A percentile compares a stretch with the other conserved stretches of the same genome.
phyloP scores from a whole-genome alignment of 1,140 invertebrate genomes.

The Gyrodactylus salaris region DNA sequence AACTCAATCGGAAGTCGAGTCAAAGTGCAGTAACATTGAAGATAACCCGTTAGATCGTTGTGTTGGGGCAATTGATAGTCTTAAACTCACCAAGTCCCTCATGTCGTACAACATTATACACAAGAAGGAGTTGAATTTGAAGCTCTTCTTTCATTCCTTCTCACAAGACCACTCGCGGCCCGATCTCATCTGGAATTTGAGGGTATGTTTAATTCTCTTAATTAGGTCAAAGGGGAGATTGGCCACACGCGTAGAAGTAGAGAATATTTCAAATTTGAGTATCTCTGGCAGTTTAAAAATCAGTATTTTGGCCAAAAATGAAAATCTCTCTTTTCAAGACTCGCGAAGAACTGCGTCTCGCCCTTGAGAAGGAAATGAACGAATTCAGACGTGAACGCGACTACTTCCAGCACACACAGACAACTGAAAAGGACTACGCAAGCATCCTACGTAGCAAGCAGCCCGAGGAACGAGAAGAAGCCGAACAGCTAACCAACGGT shows the following conservation, averaged over 20 bases:
- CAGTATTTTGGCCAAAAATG: no score
- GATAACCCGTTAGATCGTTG: not conserved
- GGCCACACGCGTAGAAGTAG: no score
- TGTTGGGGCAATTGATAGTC: not conserved
- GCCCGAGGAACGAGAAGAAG: not conserved
- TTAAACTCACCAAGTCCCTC: not conserved
- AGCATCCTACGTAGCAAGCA: not conserved
- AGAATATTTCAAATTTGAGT: no score
- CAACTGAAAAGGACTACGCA: not conserved
- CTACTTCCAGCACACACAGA: conserved; percentile 21
- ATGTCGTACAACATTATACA: not conserved
- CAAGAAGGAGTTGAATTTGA: conserved; percentile 28
- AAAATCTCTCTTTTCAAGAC: conserved; percentile 27
- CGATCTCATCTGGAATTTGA: conserved; percentile 94
- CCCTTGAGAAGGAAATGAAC: conserved; percentile 64
- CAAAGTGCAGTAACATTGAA: not conserved
- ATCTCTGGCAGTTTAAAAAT: no score
- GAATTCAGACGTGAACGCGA: conserved; percentile 60
- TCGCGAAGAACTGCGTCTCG: conserved; percentile 58
- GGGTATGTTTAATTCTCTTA: conserved; percentile 24
- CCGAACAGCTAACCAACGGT: not conserved
- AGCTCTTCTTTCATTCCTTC: conserved; percentile 71
- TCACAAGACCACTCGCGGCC: conserved; percentile 63
- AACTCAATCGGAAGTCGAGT: conserved; percentile 45
- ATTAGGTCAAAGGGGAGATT: not conserved